Conservation (phyloP, 2,113 vertebrate genomes). For the Pycnonotus jocosus region DNA sequence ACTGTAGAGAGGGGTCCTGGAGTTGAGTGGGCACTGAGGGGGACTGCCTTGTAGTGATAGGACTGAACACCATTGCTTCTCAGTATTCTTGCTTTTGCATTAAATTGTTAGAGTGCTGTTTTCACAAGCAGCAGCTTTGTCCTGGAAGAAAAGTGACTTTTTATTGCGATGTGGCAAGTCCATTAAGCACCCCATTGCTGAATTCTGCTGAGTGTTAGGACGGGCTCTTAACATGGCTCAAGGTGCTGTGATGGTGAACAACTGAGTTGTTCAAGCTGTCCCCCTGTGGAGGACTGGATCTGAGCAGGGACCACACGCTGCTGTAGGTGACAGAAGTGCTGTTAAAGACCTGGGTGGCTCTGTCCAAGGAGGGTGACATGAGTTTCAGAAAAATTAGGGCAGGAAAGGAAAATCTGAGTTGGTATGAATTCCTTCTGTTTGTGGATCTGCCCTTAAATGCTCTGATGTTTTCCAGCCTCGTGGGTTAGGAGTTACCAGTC, state of each 20-base stretch:
- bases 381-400: not conserved
- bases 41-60: not conserved
- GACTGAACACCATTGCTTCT: not conserved
- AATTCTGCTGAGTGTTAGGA: not conserved
- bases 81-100: not conserved
- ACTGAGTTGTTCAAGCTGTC: not conserved
- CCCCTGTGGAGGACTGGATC: not conserved
- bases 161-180: not conserved
- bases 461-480: not conserved
- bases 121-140: not conserved
- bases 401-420: not conserved
- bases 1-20: not conserved
- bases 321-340: not conserved
- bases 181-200: not conserved
- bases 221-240: fast-evolving
- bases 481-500: not conserved
- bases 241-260: not conserved
- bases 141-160: not conserved
- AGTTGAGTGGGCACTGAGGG: not conserved
- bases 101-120: not conserved
- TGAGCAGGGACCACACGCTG: not conserved
- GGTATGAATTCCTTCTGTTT: not conserved
- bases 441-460: not conserved
- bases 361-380: not conserved
- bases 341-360: not conserved